Conservation (phyloP, 2,113 vertebrate genomes). For the Mormyrus iriodes region DNA sequence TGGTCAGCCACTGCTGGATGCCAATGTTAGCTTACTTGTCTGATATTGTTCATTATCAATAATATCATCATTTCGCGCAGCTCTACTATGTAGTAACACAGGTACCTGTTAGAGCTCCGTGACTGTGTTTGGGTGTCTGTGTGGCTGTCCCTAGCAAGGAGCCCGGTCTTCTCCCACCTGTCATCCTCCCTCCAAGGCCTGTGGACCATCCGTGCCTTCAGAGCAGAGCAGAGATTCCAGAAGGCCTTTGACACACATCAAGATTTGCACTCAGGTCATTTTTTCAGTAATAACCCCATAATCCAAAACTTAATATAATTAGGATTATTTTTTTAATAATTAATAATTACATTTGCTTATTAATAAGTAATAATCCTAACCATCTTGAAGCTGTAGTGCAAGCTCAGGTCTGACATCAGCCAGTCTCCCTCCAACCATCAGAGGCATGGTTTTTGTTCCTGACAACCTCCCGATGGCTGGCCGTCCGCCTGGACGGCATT, state of each 20-base stretch:
- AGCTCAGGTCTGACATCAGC: background rate
- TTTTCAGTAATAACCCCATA: background rate
- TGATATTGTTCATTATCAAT: too few relatives aligned
- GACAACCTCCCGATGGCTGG: conserved; percentile 90
- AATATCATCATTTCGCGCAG: too few relatives aligned
- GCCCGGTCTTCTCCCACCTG: conserved; percentile 91
- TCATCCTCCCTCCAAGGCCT: conserved; percentile 88
- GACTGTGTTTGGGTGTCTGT: background rate
- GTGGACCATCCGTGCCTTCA: conserved; percentile 86
- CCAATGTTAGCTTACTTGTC: too few relatives aligned
- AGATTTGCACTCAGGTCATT: conserved; percentile 83
- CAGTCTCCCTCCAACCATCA: conserved; percentile 51
- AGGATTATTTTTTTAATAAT: background rate
- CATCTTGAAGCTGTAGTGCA: background rate
- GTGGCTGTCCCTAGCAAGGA: conserved; percentile 66
- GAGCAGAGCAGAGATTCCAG: conserved; percentile 78
- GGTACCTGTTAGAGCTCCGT: too few relatives aligned
- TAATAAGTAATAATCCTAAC: background rate
- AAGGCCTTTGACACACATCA: conserved; percentile 83
- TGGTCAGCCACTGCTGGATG: too few relatives aligned
- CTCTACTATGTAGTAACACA: too few relatives aligned
- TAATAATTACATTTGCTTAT: too few relatives aligned
- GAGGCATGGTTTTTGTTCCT: conserved; percentile 93
- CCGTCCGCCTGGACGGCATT: conserved; percentile 86
- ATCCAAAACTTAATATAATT: background rate